Conservation (phyloP, 2,113 vertebrate species). For the Malurus alboscapulatus region DNA sequence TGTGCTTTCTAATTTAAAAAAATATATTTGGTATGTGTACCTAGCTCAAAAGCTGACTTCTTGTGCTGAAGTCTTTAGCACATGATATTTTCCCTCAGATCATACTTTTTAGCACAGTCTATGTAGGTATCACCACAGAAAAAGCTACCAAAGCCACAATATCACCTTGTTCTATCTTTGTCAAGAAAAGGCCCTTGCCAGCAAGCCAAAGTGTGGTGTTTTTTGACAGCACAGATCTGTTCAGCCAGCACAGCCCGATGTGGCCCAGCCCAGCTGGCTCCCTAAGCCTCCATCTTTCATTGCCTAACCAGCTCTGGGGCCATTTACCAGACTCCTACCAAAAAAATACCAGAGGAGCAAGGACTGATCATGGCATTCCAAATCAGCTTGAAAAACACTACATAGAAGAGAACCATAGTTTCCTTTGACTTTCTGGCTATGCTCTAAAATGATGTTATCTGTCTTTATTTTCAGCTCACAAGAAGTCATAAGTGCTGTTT, state of each 20-base stretch:
- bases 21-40: neutral
- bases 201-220: neutral
- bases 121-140: neutral
- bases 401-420: neutral
- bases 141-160: neutral
- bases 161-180: neutral
- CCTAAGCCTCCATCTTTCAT: neutral
- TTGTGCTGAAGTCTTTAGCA: neutral
- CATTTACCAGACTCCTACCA: neutral
- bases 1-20: neutral
- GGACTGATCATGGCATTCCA: neutral
- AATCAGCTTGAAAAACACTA: neutral
- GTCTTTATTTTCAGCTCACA: neutral
- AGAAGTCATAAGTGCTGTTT: neutral
- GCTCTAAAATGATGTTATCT: neutral
- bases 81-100: neutral
- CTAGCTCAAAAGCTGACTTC: neutral
- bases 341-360: neutral
- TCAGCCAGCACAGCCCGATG: neutral
- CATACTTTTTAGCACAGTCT: neutral
- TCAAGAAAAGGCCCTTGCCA: neutral
- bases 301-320: neutral
- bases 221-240: neutral
- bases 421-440: neutral
- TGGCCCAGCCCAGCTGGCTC: neutral